Evolutionary conservation across 2,113 vertebrate genomes (phyloP), one percentile per base, ranked within the genome.

Genomic region (Burhinus bistriatus): DNA sequence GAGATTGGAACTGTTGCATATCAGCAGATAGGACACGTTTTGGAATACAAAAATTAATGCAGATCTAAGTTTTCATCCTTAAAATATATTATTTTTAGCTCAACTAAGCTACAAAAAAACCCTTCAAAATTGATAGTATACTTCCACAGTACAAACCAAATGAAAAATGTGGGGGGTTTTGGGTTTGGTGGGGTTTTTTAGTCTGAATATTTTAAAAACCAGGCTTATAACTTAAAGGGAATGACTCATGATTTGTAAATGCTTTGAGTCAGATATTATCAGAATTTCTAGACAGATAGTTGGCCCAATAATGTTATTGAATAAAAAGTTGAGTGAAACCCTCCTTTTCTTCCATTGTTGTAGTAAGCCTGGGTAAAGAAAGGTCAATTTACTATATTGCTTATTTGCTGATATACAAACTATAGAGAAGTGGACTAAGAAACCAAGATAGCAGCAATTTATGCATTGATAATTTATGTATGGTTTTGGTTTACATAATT

Each of bases 401-500:
- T 72, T 81, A 34, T n/a, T 86, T 82, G 13, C 27, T 42, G 62
- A 64, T 64, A 30, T 29, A 20, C 7, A 81, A 58, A 82, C 21
- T 87, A 55, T 8, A 80, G 30, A 89, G 42, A 96, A 65, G 26
- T 76, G 72, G 54, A 68, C 68, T 70, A 20, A 65, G 89, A 90
- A 95, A 69, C 8, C 66, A 84, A 22, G 38, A 73, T 40, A 90
- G 32, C 55, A 95, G 9, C 47, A 91, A 80, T 90, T 94, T 97
- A 86, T 93, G 72, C 85, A 89, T 42, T 95, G 85, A 87, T 87
- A 97, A 95, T 97, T 93, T 96, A 96, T 96, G 72, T 77, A 81
- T 88, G 26, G 32, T 44, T 97, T 91, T 87, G 38, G 70, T 94
- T 91, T 71, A 85, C 64, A 90, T 76, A 94, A 71, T 71, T 75